These are phyloP conservation scores for Astreopora myriophthalma DNA, from an alignment of 64 coral and sea anemone genomes.

Conservation along the genomic window DNA sequence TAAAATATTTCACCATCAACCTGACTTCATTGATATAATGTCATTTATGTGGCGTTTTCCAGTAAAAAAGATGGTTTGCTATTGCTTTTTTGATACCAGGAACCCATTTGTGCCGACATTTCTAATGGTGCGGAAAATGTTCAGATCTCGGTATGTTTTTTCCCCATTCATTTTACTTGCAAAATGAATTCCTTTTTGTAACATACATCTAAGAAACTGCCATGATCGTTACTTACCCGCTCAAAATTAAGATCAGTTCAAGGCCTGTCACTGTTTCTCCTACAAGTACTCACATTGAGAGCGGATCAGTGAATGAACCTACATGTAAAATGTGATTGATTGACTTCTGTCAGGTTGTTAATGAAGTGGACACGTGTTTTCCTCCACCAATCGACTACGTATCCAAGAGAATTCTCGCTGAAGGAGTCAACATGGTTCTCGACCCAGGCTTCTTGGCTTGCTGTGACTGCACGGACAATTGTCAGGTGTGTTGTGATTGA, in stretches of 20 bases:
- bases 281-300: too few species aligned
- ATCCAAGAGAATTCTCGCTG: constrained; percentile 66
- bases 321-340: not conserved
- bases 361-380: constrained; percentile 71
- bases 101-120: constrained; percentile 67
- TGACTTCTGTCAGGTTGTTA: constrained; percentile 79
- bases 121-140: constrained; percentile 73
- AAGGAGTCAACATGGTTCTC: constrained; percentile 76
- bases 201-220: too few species aligned
- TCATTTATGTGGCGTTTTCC: not conserved
- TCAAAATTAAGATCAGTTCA: too few species aligned
- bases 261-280: too few species aligned
- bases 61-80: not conserved
- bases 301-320: too few species aligned
- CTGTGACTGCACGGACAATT: constrained; percentile 98
- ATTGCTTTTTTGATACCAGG: constrained; percentile 28
- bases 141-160: constrained; percentile 70
- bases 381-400: constrained; percentile 87
- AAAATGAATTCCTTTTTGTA: not conserved
- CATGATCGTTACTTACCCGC: too few species aligned
- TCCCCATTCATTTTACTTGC: not conserved
- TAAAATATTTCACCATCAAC: not conserved
- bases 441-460: constrained; percentile 93
- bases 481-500: constrained; percentile 83
- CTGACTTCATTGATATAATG: not conserved